Evolutionary conservation across 2,797 vertebrate species (phyloP).

Genomic region (Botia kubotai): DNA sequence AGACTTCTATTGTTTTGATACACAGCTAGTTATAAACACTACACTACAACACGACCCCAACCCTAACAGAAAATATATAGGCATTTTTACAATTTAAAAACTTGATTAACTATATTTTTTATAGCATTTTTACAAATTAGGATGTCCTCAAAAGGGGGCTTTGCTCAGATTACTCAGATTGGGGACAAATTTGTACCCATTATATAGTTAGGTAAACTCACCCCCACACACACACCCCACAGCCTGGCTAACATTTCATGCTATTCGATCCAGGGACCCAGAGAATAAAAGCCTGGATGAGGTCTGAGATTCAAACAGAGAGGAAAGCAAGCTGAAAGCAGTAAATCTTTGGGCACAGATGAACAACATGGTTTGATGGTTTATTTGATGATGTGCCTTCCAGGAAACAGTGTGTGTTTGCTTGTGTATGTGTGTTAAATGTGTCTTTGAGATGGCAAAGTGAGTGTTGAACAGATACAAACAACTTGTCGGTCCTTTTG

Average conservation of each 20-base stretch:
- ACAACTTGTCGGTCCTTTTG: neutral
- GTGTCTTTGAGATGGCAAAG: slow-evolving; percentile 16
- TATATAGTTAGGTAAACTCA: too few relatives aligned
- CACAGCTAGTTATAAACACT: too few relatives aligned
- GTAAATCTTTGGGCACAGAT: slow-evolving; percentile 19
- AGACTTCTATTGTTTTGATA: too few relatives aligned
- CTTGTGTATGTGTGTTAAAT: slow-evolving; percentile 8
- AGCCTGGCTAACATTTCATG: slow-evolving; percentile 53
- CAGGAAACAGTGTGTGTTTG: slow-evolving; percentile 15
- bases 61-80: too few relatives aligned
- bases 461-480: slow-evolving; percentile 1
- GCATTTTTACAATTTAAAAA: too few relatives aligned
- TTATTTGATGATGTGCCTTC: slow-evolving; percentile 40
- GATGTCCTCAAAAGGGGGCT: too few relatives aligned
- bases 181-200: too few relatives aligned
- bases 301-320: slow-evolving; percentile 44
- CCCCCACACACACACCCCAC: slow-evolving; percentile 40
- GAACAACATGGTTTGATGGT: slow-evolving; percentile 16
- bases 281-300: slow-evolving; percentile 48
- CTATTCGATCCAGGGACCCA: slow-evolving; percentile 44
- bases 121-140: too few relatives aligned
- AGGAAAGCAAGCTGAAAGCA: slow-evolving; percentile 44
- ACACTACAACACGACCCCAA: too few relatives aligned
- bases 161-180: too few relatives aligned
- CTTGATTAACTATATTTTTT: too few relatives aligned